Percentiles rank a stretch among this genome's conserved stretches.
Evolutionary conservation across 1,140 invertebrate genomes (phyloP).

Genomic region (Carcinoscorpius rotundicauda): DNA sequence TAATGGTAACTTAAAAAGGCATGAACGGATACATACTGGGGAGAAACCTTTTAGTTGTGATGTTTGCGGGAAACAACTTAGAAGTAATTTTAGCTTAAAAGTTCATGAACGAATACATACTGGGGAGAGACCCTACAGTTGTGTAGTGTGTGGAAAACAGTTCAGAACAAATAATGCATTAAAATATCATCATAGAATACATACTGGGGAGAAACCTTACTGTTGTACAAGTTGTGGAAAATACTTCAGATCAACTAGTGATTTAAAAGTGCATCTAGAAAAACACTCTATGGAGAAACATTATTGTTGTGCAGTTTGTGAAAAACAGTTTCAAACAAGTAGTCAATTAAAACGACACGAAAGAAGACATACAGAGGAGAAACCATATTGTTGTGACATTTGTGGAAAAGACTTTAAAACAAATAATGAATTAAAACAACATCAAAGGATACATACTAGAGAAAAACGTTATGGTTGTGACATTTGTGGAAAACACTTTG

Average conservation of each 20-base stretch:
- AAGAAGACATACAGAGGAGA: background rate
- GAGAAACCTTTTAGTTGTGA: background rate
- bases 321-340: background rate
- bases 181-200: too few relatives aligned
- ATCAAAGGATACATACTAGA: background rate
- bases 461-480: background rate
- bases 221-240: background rate
- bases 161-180: too few relatives aligned
- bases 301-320: too few relatives aligned
- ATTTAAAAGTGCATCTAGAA: background rate
- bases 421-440: background rate
- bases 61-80: too few relatives aligned
- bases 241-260: background rate
- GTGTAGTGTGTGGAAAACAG: too few relatives aligned
- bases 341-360: background rate
- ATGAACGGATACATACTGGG: background rate
- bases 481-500: background rate
- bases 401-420: background rate
- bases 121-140: too few relatives aligned
- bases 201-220: background rate
- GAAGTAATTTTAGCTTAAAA: too few relatives aligned
- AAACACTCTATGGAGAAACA: too few relatives aligned
- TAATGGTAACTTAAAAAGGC: background rate
- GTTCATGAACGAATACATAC: too few relatives aligned
- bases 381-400: background rate